phyloP scores from a whole-genome alignment of 2,113 vertebrate species.

The Thermophis baileyi region DNA sequence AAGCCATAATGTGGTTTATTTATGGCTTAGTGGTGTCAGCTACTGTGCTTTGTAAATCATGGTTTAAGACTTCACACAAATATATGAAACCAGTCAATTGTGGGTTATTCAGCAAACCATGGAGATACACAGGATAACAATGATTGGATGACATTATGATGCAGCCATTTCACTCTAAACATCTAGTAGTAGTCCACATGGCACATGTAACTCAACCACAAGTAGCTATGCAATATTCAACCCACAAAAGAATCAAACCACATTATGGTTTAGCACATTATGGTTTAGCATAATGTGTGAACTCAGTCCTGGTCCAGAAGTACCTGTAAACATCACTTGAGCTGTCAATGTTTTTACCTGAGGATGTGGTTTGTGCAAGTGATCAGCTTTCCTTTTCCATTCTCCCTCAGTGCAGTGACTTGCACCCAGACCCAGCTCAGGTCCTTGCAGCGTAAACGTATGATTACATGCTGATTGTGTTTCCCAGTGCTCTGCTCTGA shows the following conservation, averaged over 20 bases:
- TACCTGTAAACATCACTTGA: neutral
- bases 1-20: neutral
- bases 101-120: neutral
- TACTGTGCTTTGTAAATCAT: neutral
- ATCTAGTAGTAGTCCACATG: neutral
- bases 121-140: neutral
- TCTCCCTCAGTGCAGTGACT: conserved; percentile 55
- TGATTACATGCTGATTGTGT: conserved; percentile 45
- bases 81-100: neutral
- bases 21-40: neutral
- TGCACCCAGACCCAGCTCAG: conserved; percentile 66
- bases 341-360: conserved; percentile 57
- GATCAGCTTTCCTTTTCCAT: conserved; percentile 48
- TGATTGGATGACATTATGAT: neutral
- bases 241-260: neutral
- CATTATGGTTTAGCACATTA: neutral
- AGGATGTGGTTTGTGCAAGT: conserved; percentile 70
- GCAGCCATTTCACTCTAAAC: neutral
- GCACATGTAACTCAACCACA: neutral
- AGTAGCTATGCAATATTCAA: neutral
- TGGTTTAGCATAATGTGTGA: neutral
- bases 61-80: neutral
- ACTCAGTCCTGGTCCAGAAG: neutral
- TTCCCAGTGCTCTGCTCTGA: conserved; percentile 59
- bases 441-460: conserved; percentile 67